A percentile compares a stretch with the other conserved stretches of the same genome.
Conservation (phyloP, 2,113 vertebrate genomes). For the Sphyrna mokarran region DNA sequence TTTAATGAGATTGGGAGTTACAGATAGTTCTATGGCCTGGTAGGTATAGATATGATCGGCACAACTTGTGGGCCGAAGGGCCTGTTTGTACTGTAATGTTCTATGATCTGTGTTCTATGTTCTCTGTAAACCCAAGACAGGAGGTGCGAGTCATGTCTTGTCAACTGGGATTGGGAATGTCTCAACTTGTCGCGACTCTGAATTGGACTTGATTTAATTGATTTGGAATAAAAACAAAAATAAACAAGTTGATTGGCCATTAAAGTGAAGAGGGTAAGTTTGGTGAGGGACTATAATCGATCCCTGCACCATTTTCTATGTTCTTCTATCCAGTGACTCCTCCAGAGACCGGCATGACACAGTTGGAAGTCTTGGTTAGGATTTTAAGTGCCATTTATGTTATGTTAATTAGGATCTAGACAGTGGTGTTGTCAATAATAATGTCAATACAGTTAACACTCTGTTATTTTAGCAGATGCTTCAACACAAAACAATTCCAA, state of each 20-base stretch:
- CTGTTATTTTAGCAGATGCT: not conserved
- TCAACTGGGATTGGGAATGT: too few species aligned
- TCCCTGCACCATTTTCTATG: not conserved
- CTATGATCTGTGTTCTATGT: too few species aligned
- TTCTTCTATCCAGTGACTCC: not conserved
- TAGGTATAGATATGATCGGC: too few species aligned
- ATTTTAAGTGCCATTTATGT: not conserved
- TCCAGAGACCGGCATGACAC: not conserved
- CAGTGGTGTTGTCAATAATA: not conserved
- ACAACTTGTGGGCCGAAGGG: too few species aligned
- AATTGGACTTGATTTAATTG: too few species aligned
- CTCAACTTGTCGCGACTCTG: too few species aligned
- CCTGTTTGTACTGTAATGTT: too few species aligned
- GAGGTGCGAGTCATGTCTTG: too few species aligned
- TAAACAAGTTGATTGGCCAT: not conserved
- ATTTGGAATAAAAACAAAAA: too few species aligned
- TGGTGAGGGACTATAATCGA: not conserved
- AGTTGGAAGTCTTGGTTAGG: not conserved
- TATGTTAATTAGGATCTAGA: not conserved
- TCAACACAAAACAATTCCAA: not conserved
- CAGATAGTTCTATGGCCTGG: too few species aligned
- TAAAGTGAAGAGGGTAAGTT: not conserved
- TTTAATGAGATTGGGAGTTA: too few species aligned
- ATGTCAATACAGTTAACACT: not conserved
- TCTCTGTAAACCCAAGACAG: too few species aligned